Conservation (phyloP, 2,888 invertebrate genomes). For the Drosophila mimetica region DNA sequence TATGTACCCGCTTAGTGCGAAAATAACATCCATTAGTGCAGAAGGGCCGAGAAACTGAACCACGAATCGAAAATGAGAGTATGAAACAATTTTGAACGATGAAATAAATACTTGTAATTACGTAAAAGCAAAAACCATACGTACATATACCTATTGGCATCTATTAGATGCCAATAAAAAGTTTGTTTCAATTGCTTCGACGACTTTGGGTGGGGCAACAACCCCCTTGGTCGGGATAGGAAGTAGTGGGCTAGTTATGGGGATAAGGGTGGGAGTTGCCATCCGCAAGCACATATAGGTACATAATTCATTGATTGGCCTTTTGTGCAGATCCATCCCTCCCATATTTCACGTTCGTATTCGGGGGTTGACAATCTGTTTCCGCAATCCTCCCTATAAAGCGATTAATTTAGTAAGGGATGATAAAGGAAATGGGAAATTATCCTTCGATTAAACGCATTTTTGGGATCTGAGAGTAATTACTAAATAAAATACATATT, state of each 20-base stretch:
- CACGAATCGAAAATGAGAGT: conserved; percentile 38
- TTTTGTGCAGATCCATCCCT: conserved; percentile 12
- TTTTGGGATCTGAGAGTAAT: not conserved
- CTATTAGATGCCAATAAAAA: conserved; percentile 44
- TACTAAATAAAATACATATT: no score
- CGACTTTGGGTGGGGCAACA: conserved; percentile 18
- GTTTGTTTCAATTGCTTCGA: conserved; percentile 35
- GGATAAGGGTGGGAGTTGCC: conserved; percentile 11
- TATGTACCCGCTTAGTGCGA: conserved; percentile 28
- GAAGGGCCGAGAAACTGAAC: conserved; percentile 49
- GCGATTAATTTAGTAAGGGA: conserved; percentile 7
- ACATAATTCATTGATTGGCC: conserved; percentile 67
- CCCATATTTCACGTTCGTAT: conserved; percentile 9
- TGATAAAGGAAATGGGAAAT: conserved; percentile 9
- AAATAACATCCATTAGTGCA: conserved; percentile 57
- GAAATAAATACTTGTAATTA: conserved; percentile 74
- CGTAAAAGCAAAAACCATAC: conserved; percentile 35
- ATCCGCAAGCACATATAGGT: conserved; percentile 6
- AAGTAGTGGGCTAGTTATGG: conserved; percentile 19
- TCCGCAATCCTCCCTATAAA: conserved; percentile 8
- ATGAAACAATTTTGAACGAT: conserved; percentile 44
- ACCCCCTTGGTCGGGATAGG: conserved; percentile 9
- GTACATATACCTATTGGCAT: conserved; percentile 54
- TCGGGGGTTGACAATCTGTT: conserved; percentile 44
- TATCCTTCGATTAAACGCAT: conserved; percentile 4